Conservation (phyloP, 1,140 invertebrate genomes). For the Papilio helenus region DNA sequence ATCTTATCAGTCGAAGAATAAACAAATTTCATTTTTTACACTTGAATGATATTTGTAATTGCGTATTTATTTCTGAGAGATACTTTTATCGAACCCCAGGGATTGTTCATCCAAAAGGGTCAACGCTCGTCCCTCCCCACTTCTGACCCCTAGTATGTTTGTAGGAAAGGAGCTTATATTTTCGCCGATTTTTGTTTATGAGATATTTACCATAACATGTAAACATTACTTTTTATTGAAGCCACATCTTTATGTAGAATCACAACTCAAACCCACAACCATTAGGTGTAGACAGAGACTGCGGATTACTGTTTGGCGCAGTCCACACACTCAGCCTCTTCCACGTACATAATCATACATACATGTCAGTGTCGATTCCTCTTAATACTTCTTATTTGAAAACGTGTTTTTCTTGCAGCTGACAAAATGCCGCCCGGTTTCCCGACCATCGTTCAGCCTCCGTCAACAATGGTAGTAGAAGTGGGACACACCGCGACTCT, state of each 20-base stretch:
- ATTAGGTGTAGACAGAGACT: too few species aligned
- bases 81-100: not conserved
- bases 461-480: conserved; percentile 95
- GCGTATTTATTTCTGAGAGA: not conserved
- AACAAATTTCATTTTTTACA: not conserved
- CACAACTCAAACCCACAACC: too few species aligned
- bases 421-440: conserved; percentile 95
- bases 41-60: conserved; percentile 14
- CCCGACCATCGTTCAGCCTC: conserved; percentile 91
- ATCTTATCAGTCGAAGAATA: too few species aligned
- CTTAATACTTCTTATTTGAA: not conserved
- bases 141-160: not conserved
- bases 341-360: not conserved
- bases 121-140: not conserved
- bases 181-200: not conserved
- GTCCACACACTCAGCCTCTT: not conserved
- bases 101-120: not conserved
- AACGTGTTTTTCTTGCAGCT: conserved; percentile 84
- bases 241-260: too few species aligned
- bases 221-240: too few species aligned
- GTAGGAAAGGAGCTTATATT: not conserved
- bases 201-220: not conserved
- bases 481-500: conserved; percentile 95
- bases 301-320: too few species aligned
- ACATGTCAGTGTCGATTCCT: not conserved